Evolutionary conservation across 1,140 invertebrate genomes (phyloP), one percentile per base, ranked within the genome.

Genomic region (Brachionus manjavacas): DNA sequence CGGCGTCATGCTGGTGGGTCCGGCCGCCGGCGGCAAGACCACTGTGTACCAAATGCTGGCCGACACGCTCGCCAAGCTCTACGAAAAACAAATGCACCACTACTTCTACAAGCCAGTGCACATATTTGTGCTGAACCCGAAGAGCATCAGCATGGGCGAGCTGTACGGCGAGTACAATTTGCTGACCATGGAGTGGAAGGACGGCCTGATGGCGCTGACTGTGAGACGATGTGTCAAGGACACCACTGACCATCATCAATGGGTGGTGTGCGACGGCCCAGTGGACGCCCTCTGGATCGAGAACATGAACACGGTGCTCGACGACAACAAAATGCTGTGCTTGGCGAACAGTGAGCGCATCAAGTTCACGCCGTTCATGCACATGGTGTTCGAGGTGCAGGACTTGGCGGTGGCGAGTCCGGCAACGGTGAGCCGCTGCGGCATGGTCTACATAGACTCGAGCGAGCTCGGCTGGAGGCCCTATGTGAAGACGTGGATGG

Each of bases 271-370:
- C n/a, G 84, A 79, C 68, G 72, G 90, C 1, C 90, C 90, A 9
- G 90, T 90, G 7, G 90, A 90, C 86, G 89, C 90, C 1, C 83
- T 90, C 12, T 90, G 90, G 89, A 90, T 90, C 85, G 90, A 90
- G 84, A 90, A 90, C 86, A 90, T 90, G 89, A 90, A 90, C 86
- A 90, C 90, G 1, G 90, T 90, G 20, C 86, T 90, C 25, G 90
- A 90, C 84, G 89, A 90, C 86, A 90, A 90, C 92, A 92, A 87
- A 90, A 92, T 85, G 93, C 86, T 90, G 85, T 90, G 90, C 85
- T 85, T 90, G 60, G 90, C 89, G 46, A 90, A 90, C 87, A 89
- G 88, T 83, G 90, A 90, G 85, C 85, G 90, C 16, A 90, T 90
- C 84, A 90, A 90, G 85, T 88, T 90, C 74, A 90, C 89, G 0